phyloP scores from a whole-genome alignment of 2,888 invertebrate species.

The Neoitamus cyanurus region DNA sequence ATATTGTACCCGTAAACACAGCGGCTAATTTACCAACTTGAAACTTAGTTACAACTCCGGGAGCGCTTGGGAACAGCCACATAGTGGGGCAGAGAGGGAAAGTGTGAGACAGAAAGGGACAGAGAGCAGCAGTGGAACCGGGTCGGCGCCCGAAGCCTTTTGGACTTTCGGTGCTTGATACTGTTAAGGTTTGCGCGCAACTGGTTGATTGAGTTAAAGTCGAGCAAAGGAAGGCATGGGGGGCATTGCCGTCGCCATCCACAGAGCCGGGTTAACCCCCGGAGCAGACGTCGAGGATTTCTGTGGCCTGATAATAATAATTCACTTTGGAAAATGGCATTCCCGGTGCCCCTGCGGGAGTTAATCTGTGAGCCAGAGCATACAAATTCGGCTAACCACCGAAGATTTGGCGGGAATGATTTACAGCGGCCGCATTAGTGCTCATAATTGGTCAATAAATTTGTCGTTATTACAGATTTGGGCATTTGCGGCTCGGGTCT shows the following conservation, averaged over 20 bases:
- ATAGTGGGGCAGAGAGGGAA: not conserved
- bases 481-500: slow-evolving; percentile 21
- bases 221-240: not conserved
- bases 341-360: slow-evolving; percentile 9
- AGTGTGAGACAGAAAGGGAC: not conserved
- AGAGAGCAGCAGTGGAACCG: not conserved
- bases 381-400: slow-evolving; percentile 38
- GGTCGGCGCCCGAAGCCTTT: not conserved
- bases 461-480: slow-evolving; percentile 40
- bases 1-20: not conserved
- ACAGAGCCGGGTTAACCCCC: too few species aligned
- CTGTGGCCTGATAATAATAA: slow-evolving; percentile 42
- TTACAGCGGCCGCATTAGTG: slow-evolving; percentile 36
- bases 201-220: slow-evolving; percentile 40
- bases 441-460: slow-evolving; percentile 42
- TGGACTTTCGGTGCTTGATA: not conserved
- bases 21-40: slow-evolving; percentile 17
- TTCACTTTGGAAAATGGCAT: slow-evolving; percentile 41
- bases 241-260: not conserved
- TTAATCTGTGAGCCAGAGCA: slow-evolving; percentile 37
- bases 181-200: slow-evolving; percentile 26
- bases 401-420: slow-evolving; percentile 40
- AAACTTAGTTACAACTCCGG: slow-evolving; percentile 28
- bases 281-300: slow-evolving; percentile 20
- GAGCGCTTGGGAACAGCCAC: not conserved